Evolutionary conservation across 2,888 invertebrate species (phyloP), one percentile per base, ranked within the genome.

Genomic region (Euplexia lucipara): DNA sequence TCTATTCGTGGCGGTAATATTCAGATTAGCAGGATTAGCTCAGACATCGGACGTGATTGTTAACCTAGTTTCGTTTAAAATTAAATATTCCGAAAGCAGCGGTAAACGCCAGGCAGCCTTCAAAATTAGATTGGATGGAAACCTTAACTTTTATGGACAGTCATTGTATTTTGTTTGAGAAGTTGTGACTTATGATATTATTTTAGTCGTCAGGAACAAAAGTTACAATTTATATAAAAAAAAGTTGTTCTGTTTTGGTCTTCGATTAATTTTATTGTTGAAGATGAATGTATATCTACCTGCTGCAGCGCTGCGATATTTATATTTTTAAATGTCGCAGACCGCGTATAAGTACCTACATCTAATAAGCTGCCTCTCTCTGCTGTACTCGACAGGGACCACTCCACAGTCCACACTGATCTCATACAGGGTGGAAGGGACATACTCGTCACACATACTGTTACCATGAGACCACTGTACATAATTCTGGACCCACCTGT

Each of bases 31-130:
- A 34, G 26, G 45, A 54, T 68, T 60, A 75, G 44, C 30, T 37
- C 32, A 47, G 26, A 60, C 41, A 41, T 60, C 30, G 41, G 49
- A 60, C 49, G 49, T 44, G 58, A 74, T 48, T 61, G 42, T 53
- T 72, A 67, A 77, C 59, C 67, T 60, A 77, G 67, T 62, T 75
- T 60, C 41, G 12, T 54, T 44, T 9, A 18, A 53, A 66, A 57
- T 77, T 77, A 52, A 37, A 62, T 56, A 77, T 62, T 77, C 67
- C 34, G 70, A 56, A 20, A 47, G 66, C 49, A 61, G 44, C 16
- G 22, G 53, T 37, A 44, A 44, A 37, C 45, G 51, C 49, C 47
- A 75, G 75, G 48, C 34, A 41, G 53, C 44, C 70, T 53, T 57
- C 35, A 49, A 57, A 53, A 57, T 62, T 62, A 53, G 39, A 62